These are phyloP conservation scores for Drosophila stalkeri DNA, from an alignment of 2,888 invertebrate genomes.

Conservation along the genomic window DNA sequence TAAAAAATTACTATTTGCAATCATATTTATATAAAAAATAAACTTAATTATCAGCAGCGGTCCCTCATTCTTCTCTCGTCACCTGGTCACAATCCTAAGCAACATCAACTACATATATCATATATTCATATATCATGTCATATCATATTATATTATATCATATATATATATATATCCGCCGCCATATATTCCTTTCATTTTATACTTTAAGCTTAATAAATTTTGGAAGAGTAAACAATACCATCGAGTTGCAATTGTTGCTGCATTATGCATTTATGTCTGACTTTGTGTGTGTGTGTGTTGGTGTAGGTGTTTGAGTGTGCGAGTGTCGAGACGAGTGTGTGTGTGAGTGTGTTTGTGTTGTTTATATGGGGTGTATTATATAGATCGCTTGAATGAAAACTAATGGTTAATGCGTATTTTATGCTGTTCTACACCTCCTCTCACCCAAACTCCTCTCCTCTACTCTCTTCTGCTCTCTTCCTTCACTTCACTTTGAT, in stretches of 20 bases:
- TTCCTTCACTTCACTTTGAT: constrained; percentile 60
- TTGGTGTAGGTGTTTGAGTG: constrained; percentile 20
- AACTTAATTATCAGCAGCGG: constrained; percentile 78
- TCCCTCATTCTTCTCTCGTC: constrained; percentile 40
- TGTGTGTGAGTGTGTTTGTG: constrained; percentile 16
- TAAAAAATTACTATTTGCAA: constrained; percentile 81
- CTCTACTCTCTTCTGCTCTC: constrained; percentile 30
- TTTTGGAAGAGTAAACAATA: constrained; percentile 81
- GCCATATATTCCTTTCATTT: constrained; percentile 37
- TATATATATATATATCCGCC: constrained; percentile 42
- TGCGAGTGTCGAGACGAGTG: constrained; percentile 44
- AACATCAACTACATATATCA: constrained; percentile 46
- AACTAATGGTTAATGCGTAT: constrained; percentile 76
- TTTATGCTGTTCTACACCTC: constrained; percentile 67
- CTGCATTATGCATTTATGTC: constrained; percentile 75
- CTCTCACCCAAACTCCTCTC: constrained; percentile 51
- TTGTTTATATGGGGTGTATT: constrained; percentile 43
- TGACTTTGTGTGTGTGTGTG: constrained; percentile 47
- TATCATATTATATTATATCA: constrained; percentile 44
- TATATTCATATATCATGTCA: constrained; percentile 16
- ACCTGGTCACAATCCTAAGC: constrained; percentile 37
- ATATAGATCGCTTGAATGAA: constrained; percentile 68
- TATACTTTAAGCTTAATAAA: constrained; percentile 74
- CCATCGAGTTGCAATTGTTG: constrained; percentile 81
- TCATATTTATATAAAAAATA: constrained; percentile 82